These are phyloP conservation scores for Euwallacea fornicatus DNA, from an alignment of 1,140 invertebrate genomes.

Conservation along the genomic window DNA sequence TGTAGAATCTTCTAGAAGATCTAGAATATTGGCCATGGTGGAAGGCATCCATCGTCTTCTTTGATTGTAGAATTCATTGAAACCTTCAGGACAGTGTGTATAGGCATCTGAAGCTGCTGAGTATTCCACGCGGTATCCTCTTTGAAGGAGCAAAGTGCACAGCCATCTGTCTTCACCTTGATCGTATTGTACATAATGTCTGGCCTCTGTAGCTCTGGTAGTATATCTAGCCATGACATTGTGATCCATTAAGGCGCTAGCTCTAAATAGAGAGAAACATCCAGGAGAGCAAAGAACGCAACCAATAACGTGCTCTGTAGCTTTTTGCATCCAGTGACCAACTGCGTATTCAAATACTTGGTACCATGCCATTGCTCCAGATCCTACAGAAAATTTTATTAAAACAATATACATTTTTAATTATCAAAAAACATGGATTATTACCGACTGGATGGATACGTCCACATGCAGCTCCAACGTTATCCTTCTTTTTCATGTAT, in stretches of 20 bases:
- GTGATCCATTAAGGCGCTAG: conserved; percentile 86
- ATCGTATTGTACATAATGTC: conserved; percentile 91
- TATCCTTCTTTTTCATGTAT: conserved; percentile 88
- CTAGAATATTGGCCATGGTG: conserved; percentile 86
- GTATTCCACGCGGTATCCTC: conserved; percentile 88
- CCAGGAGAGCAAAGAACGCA: conserved; percentile 89
- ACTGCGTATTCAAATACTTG: conserved; percentile 94
- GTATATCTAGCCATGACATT: conserved; percentile 90
- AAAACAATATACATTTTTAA: not conserved
- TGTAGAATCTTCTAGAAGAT: conserved; percentile 73
- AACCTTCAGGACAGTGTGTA: conserved; percentile 86
- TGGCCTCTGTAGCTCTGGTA: conserved; percentile 73
- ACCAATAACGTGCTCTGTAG: conserved; percentile 90
- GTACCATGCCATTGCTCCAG: conserved; percentile 89
- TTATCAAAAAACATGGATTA: not conserved
- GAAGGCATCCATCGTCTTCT: conserved; percentile 86
- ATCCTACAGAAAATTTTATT: conserved; percentile 56
- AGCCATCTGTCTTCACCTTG: conserved; percentile 88
- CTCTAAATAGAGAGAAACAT: conserved; percentile 89
- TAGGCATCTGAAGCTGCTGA: conserved; percentile 90
- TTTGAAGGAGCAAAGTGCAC: conserved; percentile 81
- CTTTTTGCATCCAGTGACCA: conserved; percentile 93
- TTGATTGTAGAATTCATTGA: conserved; percentile 88
- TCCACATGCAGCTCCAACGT: conserved; percentile 88
- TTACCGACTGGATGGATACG: conserved; percentile 88